Evolutionary conservation across 2,888 invertebrate genomes (phyloP).

Genomic region (Lacanobia oleracea): DNA sequence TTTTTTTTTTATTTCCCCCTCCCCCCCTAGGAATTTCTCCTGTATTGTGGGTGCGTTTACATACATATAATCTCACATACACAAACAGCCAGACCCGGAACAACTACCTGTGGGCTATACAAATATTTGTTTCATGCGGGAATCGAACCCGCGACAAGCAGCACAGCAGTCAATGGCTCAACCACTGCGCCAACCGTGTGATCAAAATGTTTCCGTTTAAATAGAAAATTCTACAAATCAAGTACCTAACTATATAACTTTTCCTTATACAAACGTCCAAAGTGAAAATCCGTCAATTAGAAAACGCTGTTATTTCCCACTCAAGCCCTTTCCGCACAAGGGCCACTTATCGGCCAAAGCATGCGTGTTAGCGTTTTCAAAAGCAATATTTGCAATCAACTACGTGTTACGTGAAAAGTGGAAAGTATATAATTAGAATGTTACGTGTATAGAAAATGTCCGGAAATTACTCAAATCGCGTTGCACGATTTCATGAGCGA

Average conservation of each 20-base stretch:
- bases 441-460: conserved; percentile 55
- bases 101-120: no score
- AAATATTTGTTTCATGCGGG: no score
- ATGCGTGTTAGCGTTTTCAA: conserved; percentile 41
- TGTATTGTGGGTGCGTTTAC: no score
- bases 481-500: conserved; percentile 4
- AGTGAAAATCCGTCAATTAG: conserved; percentile 34
- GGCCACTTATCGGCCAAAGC: conserved; percentile 15
- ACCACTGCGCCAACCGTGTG: no score
- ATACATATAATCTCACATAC: no score
- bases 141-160: no score
- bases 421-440: conserved; percentile 63
- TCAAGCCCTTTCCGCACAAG: conserved; percentile 37
- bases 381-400: conserved; percentile 58
- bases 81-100: no score
- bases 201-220: no score
- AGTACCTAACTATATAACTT: conserved; percentile 4
- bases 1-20: no score
- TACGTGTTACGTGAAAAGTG: conserved; percentile 65
- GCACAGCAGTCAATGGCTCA: no score
- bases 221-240: not conserved
- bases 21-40: no score
- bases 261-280: conserved; percentile 16
- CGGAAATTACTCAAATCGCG: conserved; percentile 19
- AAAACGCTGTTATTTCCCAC: conserved; percentile 31